Evolutionary conservation across 2,113 vertebrate species (phyloP).

Genomic region (Hippolais icterina): DNA sequence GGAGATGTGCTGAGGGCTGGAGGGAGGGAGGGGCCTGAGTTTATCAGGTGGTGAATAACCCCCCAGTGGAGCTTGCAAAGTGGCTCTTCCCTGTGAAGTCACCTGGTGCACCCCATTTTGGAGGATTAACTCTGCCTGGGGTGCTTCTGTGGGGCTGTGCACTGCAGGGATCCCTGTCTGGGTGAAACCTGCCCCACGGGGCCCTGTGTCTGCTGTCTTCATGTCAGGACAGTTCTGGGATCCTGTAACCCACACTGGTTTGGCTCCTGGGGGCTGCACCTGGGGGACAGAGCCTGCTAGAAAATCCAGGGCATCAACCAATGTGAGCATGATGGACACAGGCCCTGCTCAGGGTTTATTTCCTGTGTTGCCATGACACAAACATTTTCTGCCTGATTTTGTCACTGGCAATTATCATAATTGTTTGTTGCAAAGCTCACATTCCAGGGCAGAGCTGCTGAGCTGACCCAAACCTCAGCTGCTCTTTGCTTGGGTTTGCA

Average conservation of each 20-base stretch:
- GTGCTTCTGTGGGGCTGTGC: not conserved
- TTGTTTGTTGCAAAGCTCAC: not conserved
- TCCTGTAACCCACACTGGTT: accelerated
- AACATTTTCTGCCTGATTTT: slow-evolving; percentile 18
- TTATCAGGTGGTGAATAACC: accelerated
- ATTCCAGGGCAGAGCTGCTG: not conserved
- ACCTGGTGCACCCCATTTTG: not conserved
- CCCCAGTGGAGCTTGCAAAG: not conserved
- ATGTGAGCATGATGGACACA: not conserved
- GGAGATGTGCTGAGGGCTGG: not conserved
- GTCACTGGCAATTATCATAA: slow-evolving; percentile 21
- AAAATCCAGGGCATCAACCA: not conserved
- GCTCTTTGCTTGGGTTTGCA: not conserved
- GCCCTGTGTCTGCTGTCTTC: not conserved
- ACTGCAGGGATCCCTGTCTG: not conserved
- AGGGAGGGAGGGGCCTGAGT: not conserved
- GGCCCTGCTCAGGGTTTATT: not conserved
- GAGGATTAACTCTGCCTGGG: not conserved
- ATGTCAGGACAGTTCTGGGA: not conserved
- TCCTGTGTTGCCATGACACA: slow-evolving; percentile 16
- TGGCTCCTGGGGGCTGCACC: not conserved
- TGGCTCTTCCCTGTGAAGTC: not conserved
- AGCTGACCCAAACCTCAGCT: slow-evolving; percentile 24
- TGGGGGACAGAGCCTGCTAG: not conserved
- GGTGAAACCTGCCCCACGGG: accelerated